phyloP scores from a whole-genome alignment of 2,888 invertebrate genomes.

The Hedya salicella region DNA sequence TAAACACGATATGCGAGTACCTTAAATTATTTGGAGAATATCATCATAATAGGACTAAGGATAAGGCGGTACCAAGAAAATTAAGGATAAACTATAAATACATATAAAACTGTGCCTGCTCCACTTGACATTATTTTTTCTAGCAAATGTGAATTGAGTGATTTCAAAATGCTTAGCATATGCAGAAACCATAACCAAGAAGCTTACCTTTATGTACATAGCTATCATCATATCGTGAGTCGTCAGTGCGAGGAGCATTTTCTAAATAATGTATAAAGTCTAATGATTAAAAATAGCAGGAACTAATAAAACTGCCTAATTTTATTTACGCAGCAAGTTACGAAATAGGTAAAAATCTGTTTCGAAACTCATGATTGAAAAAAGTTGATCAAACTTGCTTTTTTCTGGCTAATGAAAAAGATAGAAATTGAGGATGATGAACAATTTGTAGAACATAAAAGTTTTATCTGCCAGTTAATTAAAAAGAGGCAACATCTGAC shows the following conservation, averaged over 20 bases:
- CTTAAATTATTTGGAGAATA: too few relatives aligned
- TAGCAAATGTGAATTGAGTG: not conserved
- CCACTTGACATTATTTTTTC: too few relatives aligned
- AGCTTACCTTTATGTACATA: not conserved
- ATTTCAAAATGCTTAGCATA: constrained; percentile 5
- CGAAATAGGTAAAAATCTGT: not conserved
- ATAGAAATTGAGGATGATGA: too few relatives aligned
- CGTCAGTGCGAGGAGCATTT: not conserved
- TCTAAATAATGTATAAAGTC: not conserved
- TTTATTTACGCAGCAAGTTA: not conserved
- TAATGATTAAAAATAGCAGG: too few relatives aligned
- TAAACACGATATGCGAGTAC: too few relatives aligned
- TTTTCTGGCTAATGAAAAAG: too few relatives aligned
- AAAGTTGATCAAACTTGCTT: too few relatives aligned
- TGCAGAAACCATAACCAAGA: not conserved
- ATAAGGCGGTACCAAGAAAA: too few relatives aligned
- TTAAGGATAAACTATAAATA: not conserved
- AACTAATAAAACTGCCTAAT: not conserved
- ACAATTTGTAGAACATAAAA: too few relatives aligned
- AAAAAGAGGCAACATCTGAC: too few relatives aligned
- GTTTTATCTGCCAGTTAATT: too few relatives aligned
- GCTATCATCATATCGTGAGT: not conserved
- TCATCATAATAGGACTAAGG: too few relatives aligned
- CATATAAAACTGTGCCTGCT: not conserved
- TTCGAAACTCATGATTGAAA: not conserved